A percentile compares a stretch with the other conserved stretches of the same genome.
Evolutionary conservation across 2,888 invertebrate genomes (phyloP).

Genomic region (Morpho deidamia): DNA sequence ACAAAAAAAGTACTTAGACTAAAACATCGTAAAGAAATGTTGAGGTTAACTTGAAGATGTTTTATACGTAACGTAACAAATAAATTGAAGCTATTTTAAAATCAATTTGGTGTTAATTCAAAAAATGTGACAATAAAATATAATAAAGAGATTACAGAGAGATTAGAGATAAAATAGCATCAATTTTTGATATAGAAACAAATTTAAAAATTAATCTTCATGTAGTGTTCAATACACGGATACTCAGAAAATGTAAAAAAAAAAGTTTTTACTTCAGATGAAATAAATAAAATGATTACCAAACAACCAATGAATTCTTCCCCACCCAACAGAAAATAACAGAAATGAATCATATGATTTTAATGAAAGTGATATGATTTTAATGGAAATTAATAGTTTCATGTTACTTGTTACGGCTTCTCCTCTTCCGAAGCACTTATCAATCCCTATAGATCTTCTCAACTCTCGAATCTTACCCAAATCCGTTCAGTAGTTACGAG

Average conservation of each 20-base stretch:
- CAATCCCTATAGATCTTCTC: background rate
- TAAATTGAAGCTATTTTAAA: background rate
- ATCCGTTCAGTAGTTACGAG: background rate
- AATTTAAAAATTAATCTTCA: no score
- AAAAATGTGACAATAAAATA: no score
- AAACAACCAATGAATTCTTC: no score
- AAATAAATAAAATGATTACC: no score
- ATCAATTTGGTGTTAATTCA: background rate
- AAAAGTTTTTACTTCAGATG: no score
- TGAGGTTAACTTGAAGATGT: background rate
- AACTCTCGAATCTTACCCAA: background rate
- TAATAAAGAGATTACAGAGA: no score
- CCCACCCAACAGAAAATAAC: no score
- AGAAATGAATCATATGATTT: background rate
- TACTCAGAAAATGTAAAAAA: no score
- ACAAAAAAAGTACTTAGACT: conserved; percentile 8
- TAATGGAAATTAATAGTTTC: background rate
- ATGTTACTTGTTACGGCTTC: background rate
- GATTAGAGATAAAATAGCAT: no score
- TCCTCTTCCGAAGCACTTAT: background rate
- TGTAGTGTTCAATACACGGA: no score
- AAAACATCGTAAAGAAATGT: background rate
- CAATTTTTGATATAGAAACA: no score
- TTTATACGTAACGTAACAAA: background rate
- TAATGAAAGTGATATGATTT: no score